A percentile compares a stretch with the other conserved stretches of the same genome.
Evolutionary conservation across 2,113 vertebrate genomes (phyloP).

Genomic region (Lanius ludovicianus): DNA sequence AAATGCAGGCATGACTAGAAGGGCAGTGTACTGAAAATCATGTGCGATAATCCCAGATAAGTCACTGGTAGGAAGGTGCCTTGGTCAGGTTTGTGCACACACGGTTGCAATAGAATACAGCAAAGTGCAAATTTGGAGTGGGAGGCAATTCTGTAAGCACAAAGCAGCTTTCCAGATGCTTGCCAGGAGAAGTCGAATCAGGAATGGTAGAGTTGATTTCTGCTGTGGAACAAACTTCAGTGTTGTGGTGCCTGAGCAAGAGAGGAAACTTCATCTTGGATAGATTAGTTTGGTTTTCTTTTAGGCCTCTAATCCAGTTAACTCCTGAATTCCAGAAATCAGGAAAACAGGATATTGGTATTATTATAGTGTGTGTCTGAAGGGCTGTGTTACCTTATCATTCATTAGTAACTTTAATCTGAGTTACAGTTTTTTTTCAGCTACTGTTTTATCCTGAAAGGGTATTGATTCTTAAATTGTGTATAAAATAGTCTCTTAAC

Average conservation of each 20-base stretch:
- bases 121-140: not conserved
- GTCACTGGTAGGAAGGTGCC: not conserved
- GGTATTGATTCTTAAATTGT: not conserved
- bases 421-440: not conserved
- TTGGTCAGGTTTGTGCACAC: rapidly evolving
- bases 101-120: not conserved
- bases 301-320: not conserved
- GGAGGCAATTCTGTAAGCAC: not conserved
- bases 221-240: not conserved
- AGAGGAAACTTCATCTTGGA: not conserved
- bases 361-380: not conserved
- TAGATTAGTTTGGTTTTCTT: not conserved
- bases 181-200: not conserved
- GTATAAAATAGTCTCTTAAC: not conserved
- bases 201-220: not conserved
- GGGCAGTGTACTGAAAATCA: not conserved
- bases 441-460: not conserved
- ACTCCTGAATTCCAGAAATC: not conserved
- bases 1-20: not conserved
- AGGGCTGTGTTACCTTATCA: not conserved
- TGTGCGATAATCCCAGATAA: not conserved
- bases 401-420: not conserved
- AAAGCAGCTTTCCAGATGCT: not conserved
- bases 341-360: not conserved
- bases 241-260: not conserved